Conservation (phyloP, 2,888 invertebrate species). For the Diloba caeruleocephala region DNA sequence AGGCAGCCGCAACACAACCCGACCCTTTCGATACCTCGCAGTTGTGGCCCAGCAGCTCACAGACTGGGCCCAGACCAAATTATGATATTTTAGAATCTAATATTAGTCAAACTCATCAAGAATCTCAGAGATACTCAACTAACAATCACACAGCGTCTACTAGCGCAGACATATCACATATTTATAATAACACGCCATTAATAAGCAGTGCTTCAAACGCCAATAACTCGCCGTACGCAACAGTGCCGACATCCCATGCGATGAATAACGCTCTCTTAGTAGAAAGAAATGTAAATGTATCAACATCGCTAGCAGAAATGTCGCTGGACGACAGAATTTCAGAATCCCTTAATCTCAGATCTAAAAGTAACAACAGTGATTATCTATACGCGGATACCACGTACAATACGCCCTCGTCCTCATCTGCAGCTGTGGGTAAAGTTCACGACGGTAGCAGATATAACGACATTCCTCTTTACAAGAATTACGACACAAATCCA, state of each 20-base stretch:
- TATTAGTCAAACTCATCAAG: conserved; percentile 49
- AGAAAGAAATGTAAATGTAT: conserved; percentile 58
- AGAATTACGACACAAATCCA: conserved; percentile 75
- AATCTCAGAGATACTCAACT: conserved; percentile 68
- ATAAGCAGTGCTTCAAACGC: conserved; percentile 60
- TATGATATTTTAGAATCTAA: conserved; percentile 59
- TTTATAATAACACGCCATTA: conserved; percentile 69
- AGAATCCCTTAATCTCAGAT: conserved; percentile 83
- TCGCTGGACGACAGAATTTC: conserved; percentile 85
- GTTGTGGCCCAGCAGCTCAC: conserved; percentile 68
- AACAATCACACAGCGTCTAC: conserved; percentile 56
- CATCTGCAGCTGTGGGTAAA: conserved; percentile 47
- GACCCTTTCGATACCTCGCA: conserved; percentile 82
- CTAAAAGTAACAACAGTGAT: conserved; percentile 77
- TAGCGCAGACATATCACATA: conserved; percentile 50
- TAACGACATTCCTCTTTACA: conserved; percentile 76
- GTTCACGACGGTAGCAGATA: conserved; percentile 58
- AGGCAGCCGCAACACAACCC: conserved; percentile 39
- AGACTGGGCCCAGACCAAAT: conserved; percentile 51
- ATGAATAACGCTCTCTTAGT: conserved; percentile 66
- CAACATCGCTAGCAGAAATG: conserved; percentile 70
- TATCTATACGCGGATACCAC: conserved; percentile 71
- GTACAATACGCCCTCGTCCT: conserved; percentile 62
- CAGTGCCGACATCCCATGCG: conserved; percentile 60
- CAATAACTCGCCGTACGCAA: conserved; percentile 63